A percentile compares a stretch with the other conserved stretches of the same genome.
Conservation (phyloP, 2,113 vertebrate species). For the Equus quagga region DNA sequence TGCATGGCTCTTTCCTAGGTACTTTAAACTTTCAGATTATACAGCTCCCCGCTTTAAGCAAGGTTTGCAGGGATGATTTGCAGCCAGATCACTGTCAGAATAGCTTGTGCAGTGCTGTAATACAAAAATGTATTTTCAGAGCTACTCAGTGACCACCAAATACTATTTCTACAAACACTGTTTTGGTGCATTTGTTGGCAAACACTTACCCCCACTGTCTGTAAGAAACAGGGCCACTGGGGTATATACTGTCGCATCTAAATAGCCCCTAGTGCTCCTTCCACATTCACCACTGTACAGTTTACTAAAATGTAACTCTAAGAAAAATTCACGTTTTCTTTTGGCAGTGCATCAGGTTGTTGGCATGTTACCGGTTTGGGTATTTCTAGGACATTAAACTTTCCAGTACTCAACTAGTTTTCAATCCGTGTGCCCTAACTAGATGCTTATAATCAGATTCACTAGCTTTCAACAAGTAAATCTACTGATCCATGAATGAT, state of each 20-base stretch:
- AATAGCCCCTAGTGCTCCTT: neutral
- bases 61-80: conserved; percentile 47
- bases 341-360: conserved; percentile 56
- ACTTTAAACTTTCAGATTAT: conserved; percentile 60
- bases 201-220: neutral
- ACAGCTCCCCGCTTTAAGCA: conserved; percentile 49
- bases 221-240: neutral
- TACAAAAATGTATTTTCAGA: conserved; percentile 70
- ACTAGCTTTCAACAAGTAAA: neutral
- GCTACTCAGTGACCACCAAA: conserved; percentile 60
- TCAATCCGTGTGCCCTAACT: neutral
- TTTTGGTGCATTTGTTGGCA: conserved; percentile 62
- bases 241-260: neutral
- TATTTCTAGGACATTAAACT: conserved; percentile 27
- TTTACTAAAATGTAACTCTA: neutral
- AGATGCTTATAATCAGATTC: neutral
- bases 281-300: neutral
- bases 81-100: conserved; percentile 38
- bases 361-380: neutral
- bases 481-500: neutral
- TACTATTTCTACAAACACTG: neutral
- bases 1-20: conserved; percentile 93
- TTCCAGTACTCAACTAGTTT: neutral
- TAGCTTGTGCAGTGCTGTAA: neutral
- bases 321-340: conserved; percentile 58